A percentile compares a stretch with the other conserved stretches of the same genome.
Conservation (phyloP, 1,140 invertebrate species). For the Chrysoperla carnea region DNA sequence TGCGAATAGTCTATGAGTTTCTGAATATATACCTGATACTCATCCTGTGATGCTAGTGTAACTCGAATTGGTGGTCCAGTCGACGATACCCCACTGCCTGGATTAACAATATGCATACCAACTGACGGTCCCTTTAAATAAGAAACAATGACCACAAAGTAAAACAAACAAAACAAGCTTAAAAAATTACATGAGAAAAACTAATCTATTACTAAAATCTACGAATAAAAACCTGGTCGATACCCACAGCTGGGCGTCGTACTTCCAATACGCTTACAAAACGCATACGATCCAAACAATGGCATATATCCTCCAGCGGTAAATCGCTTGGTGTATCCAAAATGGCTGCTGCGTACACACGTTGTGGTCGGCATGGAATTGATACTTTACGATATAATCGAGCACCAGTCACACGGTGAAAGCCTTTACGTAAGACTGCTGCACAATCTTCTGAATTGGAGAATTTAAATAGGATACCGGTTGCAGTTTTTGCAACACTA, state of each 20-base stretch:
- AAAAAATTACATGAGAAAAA: too few species aligned
- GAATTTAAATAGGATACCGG: slow-evolving; percentile 74
- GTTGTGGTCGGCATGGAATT: background rate
- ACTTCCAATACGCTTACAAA: background rate
- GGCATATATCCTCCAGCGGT: background rate
- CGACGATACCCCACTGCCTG: background rate
- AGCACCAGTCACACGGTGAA: slow-evolving; percentile 33
- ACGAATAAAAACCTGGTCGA: background rate
- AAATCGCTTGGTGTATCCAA: background rate
- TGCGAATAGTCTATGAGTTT: too few species aligned
- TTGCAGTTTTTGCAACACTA: slow-evolving; percentile 68
- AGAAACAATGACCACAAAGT: too few species aligned
- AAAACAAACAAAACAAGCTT: too few species aligned
- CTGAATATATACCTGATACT: background rate
- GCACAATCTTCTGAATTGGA: slow-evolving; percentile 69
- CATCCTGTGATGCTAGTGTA: background rate
- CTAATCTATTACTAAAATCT: too few species aligned
- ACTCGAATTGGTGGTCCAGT: background rate
- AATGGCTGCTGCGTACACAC: background rate
- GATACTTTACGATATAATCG: slow-evolving; percentile 33
- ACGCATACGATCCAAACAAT: background rate
- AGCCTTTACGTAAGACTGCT: slow-evolving; percentile 68
- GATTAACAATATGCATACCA: background rate
- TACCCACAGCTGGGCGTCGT: background rate
- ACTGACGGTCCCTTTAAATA: too few species aligned